These are phyloP conservation scores for Mallotus villosus DNA, from an alignment of 2,797 vertebrate species.

Conservation along the genomic window DNA sequence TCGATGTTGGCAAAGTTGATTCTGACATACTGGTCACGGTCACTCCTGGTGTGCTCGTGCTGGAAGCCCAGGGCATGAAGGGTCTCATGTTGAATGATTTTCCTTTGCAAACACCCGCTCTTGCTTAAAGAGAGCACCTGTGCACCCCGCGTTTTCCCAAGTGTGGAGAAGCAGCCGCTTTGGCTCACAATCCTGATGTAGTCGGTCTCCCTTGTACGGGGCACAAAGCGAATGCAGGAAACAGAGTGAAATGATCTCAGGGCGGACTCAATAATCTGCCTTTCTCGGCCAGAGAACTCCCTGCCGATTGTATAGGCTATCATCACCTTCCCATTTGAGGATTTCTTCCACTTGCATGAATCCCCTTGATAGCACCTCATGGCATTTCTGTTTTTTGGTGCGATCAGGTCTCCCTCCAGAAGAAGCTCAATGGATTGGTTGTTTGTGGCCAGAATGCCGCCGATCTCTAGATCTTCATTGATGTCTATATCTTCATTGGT, in stretches of 20 bases:
- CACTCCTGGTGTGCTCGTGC: constrained; percentile 64
- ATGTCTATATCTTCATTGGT: neutral
- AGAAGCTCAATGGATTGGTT: constrained; percentile 5
- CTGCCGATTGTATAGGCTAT: neutral
- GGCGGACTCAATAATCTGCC: constrained; percentile 1
- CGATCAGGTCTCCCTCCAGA: constrained; percentile 14
- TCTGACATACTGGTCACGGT: constrained; percentile 61
- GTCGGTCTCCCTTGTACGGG: neutral
- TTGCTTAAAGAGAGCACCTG: constrained; percentile 62
- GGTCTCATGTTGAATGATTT: constrained; percentile 61
- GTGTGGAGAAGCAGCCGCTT: constrained; percentile 53
- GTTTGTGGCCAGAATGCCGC: constrained; percentile 18
- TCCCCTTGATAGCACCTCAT: constrained; percentile 1
- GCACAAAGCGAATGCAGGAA: constrained; percentile 9
- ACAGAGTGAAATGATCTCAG: neutral
- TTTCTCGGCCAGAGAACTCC: neutral
- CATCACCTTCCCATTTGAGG: neutral
- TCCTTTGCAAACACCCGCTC: constrained; percentile 55
- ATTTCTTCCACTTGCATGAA: constrained; percentile 11
- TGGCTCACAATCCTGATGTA: constrained; percentile 11
- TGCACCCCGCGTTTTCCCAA: constrained; percentile 57
- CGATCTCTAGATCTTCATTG: neutral
- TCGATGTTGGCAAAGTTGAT: constrained; percentile 63
- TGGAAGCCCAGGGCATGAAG: constrained; percentile 61
- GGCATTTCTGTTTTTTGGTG: constrained; percentile 5